These are phyloP conservation scores for Heteromurus nitidus DNA, from an alignment of 2,888 invertebrate species.

Conservation along the genomic window DNA sequence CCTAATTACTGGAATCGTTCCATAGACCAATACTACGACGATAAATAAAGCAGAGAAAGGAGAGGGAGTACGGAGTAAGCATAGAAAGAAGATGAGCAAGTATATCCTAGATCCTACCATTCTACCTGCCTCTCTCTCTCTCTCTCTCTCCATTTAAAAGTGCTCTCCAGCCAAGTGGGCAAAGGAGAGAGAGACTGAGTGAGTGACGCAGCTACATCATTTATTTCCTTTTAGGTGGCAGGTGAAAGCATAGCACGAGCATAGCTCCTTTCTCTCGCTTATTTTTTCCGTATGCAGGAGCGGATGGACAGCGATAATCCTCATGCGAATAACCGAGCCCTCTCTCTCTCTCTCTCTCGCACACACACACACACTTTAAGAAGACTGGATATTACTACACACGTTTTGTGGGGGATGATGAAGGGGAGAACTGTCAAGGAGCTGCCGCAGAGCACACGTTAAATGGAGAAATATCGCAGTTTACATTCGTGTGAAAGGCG, in stretches of 20 bases:
- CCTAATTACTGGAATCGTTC: conserved; percentile 57
- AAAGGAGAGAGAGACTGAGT: conserved; percentile 14
- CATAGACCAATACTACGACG: conserved; percentile 13
- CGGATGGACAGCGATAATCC: too few species aligned
- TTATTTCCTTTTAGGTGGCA: conserved; percentile 31
- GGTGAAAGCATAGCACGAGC: conserved; percentile 54
- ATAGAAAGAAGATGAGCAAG: background rate
- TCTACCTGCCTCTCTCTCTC: too few species aligned
- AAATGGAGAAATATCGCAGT: conserved; percentile 13
- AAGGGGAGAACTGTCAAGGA: conserved; percentile 10
- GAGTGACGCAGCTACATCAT: conserved; percentile 42
- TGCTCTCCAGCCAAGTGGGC: conserved; percentile 12
- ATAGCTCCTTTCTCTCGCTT: conserved; percentile 20
- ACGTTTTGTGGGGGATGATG: too few species aligned
- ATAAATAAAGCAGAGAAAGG: conserved; percentile 27
- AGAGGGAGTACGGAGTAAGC: background rate
- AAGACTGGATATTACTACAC: too few species aligned
- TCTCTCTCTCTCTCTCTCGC: conserved; percentile 7
- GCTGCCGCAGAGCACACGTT: conserved; percentile 2
- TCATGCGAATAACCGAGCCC: too few species aligned
- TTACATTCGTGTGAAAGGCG: background rate
- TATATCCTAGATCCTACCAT: too few species aligned
- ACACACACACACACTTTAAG: conserved; percentile 23
- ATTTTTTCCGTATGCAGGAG: too few species aligned
- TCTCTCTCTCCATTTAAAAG: conserved; percentile 23